Base-by-base conservation (phyloP, 1,140 invertebrate species). In the Anoplophora glabripennis region DNA sequence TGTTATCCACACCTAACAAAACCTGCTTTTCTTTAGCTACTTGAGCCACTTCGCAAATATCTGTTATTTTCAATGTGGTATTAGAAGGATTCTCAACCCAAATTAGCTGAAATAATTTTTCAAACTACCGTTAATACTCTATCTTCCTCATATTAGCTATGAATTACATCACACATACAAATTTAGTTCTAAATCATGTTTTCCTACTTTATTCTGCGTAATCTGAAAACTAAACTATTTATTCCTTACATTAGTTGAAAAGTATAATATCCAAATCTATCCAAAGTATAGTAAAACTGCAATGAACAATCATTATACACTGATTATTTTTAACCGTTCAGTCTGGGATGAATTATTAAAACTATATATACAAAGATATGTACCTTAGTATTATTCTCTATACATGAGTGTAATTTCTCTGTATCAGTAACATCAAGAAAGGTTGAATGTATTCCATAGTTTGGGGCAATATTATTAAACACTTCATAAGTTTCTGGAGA, bases 401-500 rank as follows among this genome's bases (percentile, higher is more conserved):
- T 78, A 4, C 86, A 83, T 28, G 83, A 80, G 56, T 83, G 76
- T 10, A 97, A 67, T 59, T 85, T 81, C 42, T 85, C 78, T n/a
- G 83, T 55, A 90, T 78, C 12, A 14, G 9, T 87, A 45, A 87
- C 82, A 77, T 98, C 92, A 15, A 92, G 85, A 77, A 95, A 94
- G 1, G 86, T 82, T 18, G 83, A 78, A 63, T 86, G 74, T 9
- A 98, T 81, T 11, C 88, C 87, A 60, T 89, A 79, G 61, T 84
- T 84, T 0, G 78, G 61, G 4, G 83, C 81, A 21, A 89, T 86
- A 66, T 83, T 79, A 49, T 77, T 80, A 64, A 77, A 76, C 40
- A 83, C 77, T 66, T 87, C 80, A 62, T 86, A 86, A 3, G 94
- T 97, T 10, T 94, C 96, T 55, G 96, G 96, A 74, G 98, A 99